Base-by-base conservation (phyloP, 2,113 vertebrate genomes). In the Tupaia tana region DNA sequence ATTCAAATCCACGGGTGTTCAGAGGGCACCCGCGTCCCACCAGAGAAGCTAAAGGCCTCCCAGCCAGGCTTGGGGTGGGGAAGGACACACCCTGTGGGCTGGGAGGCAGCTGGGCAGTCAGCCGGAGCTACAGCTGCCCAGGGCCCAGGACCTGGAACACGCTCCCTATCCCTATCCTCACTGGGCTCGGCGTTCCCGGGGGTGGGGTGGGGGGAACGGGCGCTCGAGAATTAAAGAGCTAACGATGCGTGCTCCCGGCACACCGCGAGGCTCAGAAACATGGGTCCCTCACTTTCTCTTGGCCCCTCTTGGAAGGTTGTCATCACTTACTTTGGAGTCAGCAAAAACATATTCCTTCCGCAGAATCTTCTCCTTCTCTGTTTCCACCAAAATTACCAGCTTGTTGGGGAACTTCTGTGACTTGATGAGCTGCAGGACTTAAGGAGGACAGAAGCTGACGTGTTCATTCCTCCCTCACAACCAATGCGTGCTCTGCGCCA, bases 341-440 rank as follows among this genome's bases (percentile, higher is more conserved):
- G 99, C 98, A 97, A 99, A 99, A 22, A 99, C 98, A 83, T 99
- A 99, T 91, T 99, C 99, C 95, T 99, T 99, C 29, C 99, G 96
- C 84, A 98, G 95, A 0, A 98, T 99, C 98, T 99, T 99, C 97
- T 99, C 99, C 97, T 99, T 99, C 97, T 99, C 99, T 0, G 99
- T 99, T 96, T 99, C 99, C 95, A 99, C 97, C 93, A 99, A 94
- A n/a, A 99, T 99, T 86, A 99, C 98, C 86, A 99, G 94, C 96
- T 99, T 99, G 96, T 99, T 98, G 6, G 98, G 99, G 93, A 99
- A 98, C 95, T 99, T 99, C 98, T 99, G 99, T 29, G 99, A 99
- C 97, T 99, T 99, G 97, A 99, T 99, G 97, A 99, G 98, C 99
- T 99, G 99, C 86, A 99, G 97, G 95, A 99, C 99, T 99, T 94